Evolutionary conservation across 1,140 invertebrate genomes (phyloP).

Genomic region (Lasioglossum baleicum): DNA sequence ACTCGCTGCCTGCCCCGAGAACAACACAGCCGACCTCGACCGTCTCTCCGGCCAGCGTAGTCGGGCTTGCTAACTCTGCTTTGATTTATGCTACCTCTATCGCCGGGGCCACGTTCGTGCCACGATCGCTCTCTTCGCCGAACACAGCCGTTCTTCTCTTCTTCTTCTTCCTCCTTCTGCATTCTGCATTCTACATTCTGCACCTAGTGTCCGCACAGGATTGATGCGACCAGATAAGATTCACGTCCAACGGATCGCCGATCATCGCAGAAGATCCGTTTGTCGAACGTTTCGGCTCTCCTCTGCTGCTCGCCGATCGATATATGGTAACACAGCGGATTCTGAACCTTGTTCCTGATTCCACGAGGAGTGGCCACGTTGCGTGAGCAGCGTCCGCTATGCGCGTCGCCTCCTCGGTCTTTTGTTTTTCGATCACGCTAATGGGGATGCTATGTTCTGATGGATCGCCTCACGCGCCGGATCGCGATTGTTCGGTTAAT

Average conservation of each 20-base stretch:
- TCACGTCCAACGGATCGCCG: not conserved
- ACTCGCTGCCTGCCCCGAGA: constrained; percentile 22
- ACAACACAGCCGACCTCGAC: constrained; percentile 33
- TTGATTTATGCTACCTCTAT: constrained; percentile 15
- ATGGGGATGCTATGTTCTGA: not conserved
- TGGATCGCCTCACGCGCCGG: no score
- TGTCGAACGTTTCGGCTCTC: not conserved
- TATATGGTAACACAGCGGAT: constrained; percentile 32
- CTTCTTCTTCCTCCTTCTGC: not conserved
- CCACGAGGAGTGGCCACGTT: constrained; percentile 20
- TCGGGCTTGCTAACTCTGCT: not conserved
- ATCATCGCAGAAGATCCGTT: not conserved
- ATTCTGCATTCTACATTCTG: not conserved
- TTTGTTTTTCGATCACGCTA: not conserved
- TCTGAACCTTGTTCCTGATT: constrained; percentile 27
- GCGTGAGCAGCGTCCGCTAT: constrained; percentile 17
- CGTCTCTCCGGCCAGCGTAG: not conserved
- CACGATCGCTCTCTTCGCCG: not conserved
- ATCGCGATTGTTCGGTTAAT: no score
- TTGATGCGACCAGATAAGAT: not conserved
- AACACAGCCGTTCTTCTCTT: not conserved
- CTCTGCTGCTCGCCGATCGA: not conserved
- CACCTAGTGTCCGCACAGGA: not conserved
- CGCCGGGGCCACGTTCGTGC: not conserved
- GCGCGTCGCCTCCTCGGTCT: not conserved